A percentile compares a stretch with the other conserved stretches of the same genome.
Conservation (phyloP, 2,888 invertebrate species). For the Phymatocera aterrima region DNA sequence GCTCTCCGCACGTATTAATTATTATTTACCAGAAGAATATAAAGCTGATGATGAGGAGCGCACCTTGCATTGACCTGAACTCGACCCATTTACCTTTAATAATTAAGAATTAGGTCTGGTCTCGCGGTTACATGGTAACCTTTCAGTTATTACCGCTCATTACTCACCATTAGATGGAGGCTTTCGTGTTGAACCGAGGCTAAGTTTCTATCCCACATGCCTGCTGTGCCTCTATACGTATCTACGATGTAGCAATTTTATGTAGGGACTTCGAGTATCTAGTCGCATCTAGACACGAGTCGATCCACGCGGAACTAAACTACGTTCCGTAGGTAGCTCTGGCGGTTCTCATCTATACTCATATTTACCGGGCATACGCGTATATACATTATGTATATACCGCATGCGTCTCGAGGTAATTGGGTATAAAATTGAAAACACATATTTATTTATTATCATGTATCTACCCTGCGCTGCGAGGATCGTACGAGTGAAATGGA, state of each 20-base stretch:
- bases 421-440: conserved; percentile 1
- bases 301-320: conserved; percentile 24
- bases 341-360: no score
- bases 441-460: not conserved
- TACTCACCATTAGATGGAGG: not conserved
- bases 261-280: not conserved
- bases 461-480: not conserved
- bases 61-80: not conserved
- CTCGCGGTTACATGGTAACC: conserved; percentile 19
- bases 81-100: conserved; percentile 10
- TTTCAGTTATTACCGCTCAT: conserved; percentile 27
- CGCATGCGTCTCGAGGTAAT: not conserved
- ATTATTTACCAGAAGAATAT: not conserved
- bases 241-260: not conserved
- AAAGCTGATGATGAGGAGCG: not conserved
- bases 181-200: not conserved
- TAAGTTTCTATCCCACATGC: not conserved
- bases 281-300: not conserved
- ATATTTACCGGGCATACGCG: not conserved
- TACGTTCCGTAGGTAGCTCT: no score
- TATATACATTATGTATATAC: not conserved
- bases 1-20: no score
- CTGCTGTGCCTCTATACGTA: not conserved
- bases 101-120: conserved; percentile 37
- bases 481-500: not conserved